Percentiles rank a stretch among this genome's conserved stretches.
These are phyloP conservation scores for Ferrisia virgata DNA, from an alignment of 2,888 invertebrate genomes.

Conservation along the genomic window DNA sequence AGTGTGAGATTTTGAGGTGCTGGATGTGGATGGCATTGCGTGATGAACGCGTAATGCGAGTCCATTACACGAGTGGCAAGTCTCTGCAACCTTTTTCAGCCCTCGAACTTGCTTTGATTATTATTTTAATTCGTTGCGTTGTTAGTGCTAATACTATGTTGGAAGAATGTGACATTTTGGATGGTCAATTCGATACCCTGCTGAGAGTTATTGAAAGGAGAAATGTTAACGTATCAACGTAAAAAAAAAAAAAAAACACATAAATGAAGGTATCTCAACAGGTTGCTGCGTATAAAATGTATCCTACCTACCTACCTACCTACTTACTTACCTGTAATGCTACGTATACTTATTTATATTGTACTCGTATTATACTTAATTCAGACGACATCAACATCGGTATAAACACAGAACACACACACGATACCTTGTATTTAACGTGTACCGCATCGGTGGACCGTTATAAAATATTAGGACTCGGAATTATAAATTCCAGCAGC, in stretches of 20 bases:
- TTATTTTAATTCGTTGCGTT: not conserved
- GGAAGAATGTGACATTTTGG: not conserved
- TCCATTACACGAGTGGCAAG: too few species aligned
- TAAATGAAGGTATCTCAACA: not conserved
- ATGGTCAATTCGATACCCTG: not conserved
- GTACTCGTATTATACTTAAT: not conserved
- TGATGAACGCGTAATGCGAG: too few species aligned
- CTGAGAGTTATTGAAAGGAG: not conserved
- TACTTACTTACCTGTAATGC: too few species aligned
- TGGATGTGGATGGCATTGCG: too few species aligned
- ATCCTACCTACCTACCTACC: too few species aligned
- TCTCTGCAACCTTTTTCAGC: too few species aligned
- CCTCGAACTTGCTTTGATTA: not conserved
- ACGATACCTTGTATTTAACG: not conserved
- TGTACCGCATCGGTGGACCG: not conserved
- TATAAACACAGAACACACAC: not conserved
- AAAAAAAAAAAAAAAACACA: not conserved
- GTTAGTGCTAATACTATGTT: not conserved
- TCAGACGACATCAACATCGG: too few species aligned
- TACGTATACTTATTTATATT: too few species aligned
- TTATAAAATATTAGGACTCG: slow-evolving; percentile 33
- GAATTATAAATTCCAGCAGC: not conserved
- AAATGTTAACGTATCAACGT: too few species aligned
- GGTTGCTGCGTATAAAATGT: too few species aligned
- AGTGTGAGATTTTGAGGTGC: too few species aligned